Percentiles rank a stretch among this genome's conserved stretches.
Evolutionary conservation across 2,113 vertebrate genomes (phyloP).

Genomic region (Fulica atra): DNA sequence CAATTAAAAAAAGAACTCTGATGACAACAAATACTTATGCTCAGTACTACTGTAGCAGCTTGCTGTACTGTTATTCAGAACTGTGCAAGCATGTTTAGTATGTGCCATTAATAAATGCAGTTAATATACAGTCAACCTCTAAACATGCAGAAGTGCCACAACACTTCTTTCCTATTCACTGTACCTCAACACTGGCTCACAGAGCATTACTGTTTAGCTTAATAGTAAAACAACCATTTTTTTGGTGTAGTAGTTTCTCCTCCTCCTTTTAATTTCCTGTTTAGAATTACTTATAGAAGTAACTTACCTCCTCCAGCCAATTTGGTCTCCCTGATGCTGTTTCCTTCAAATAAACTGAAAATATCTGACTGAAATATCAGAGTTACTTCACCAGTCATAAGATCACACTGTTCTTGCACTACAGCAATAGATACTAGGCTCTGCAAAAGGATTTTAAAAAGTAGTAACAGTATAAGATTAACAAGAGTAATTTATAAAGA

Average conservation of each 20-base stretch:
- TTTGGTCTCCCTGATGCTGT: background rate
- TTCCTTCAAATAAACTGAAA: background rate
- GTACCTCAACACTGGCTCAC: background rate
- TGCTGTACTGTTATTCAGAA: background rate
- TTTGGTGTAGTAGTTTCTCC: background rate
- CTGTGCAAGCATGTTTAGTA: background rate
- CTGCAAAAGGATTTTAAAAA: background rate
- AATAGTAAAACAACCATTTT: background rate
- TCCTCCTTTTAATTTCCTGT: background rate
- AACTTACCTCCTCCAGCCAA: background rate
- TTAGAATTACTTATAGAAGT: background rate
- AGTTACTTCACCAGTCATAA: background rate
- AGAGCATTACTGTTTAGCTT: background rate
- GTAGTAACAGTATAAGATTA: background rate
- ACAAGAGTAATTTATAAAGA: background rate
- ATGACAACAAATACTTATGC: background rate
- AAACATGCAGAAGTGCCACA: background rate
- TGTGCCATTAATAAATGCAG: background rate
- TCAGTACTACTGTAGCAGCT: background rate
- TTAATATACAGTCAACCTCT: background rate
- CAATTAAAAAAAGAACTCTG: background rate
- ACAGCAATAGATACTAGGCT: background rate
- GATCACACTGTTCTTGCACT: background rate
- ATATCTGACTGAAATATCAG: background rate
- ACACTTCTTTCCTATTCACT: background rate